Percentiles rank a stretch among this genome's conserved stretches.
Conservation (phyloP, 2,888 invertebrate species). For the Chalcosyrphus nemorum region DNA sequence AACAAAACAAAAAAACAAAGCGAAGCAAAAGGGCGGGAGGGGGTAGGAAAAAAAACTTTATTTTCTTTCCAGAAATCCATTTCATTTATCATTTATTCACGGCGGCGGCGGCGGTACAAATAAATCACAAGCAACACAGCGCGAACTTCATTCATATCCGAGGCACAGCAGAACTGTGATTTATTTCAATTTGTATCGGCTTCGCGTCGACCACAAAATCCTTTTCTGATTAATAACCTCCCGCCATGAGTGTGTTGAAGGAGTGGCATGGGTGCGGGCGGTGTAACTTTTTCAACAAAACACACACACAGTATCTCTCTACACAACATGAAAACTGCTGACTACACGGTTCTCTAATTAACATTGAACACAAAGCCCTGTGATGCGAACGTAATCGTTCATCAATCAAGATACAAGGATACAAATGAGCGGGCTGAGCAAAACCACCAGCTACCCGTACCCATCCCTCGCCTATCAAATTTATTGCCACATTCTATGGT, state of each 20-base stretch:
- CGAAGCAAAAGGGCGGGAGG: neutral
- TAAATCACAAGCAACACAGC: neutral
- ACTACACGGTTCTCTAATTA: constrained; percentile 34
- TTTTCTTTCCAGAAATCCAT: neutral
- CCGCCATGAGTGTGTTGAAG: neutral
- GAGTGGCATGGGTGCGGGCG: neutral
- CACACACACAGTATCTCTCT: too few species aligned
- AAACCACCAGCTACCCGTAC: too few species aligned
- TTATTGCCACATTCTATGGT: constrained; percentile 26
- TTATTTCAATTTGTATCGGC: constrained; percentile 57
- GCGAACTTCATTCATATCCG: constrained; percentile 1
- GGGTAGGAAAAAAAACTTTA: neutral
- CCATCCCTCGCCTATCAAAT: constrained; percentile 9
- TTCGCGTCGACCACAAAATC: constrained; percentile 49
- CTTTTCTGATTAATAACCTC: constrained; percentile 38
- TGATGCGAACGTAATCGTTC: constrained; percentile 1
- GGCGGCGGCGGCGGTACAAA: neutral
- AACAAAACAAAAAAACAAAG: too few species aligned
- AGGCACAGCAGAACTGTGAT: constrained; percentile 1
- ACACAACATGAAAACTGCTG: constrained; percentile 24
- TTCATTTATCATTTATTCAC: neutral
- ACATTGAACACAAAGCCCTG: constrained; percentile 3
- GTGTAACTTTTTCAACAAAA: neutral
- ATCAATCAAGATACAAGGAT: constrained; percentile 24
- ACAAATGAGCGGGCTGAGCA: neutral